Evolutionary conservation across 2,113 vertebrate species (phyloP).

Genomic region (Toxotes chatareus): DNA sequence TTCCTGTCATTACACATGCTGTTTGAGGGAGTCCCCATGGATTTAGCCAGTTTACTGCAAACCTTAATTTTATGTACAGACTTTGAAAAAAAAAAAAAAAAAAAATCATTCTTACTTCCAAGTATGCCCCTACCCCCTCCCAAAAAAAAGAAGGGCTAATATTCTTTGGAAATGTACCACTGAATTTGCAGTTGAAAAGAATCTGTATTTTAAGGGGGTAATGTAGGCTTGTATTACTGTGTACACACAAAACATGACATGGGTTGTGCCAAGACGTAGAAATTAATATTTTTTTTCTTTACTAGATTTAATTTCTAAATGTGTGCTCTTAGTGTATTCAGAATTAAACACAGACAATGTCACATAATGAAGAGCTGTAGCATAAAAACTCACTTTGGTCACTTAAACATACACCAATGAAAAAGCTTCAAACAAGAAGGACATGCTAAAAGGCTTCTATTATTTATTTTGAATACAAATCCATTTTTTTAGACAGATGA

Average conservation of each 20-base stretch:
- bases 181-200: constrained; percentile 47
- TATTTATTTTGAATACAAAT: constrained; percentile 52
- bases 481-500: constrained; percentile 60
- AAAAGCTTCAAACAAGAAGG: not conserved
- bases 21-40: constrained; percentile 90
- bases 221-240: constrained; percentile 12
- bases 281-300: not conserved
- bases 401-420: not conserved
- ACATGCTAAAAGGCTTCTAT: not conserved
- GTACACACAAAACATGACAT: not conserved
- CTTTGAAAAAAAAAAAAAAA: constrained; percentile 69
- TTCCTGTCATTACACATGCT: constrained; percentile 91
- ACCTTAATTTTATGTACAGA: constrained; percentile 84
- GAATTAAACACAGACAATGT: not conserved
- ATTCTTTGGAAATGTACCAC: constrained; percentile 29
- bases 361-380: not conserved
- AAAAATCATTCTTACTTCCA: constrained; percentile 53
- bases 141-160: not conserved
- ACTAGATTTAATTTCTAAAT: not conserved
- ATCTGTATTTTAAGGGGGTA: constrained; percentile 14
- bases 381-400: not conserved
- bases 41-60: constrained; percentile 87
- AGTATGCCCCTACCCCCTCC: constrained; percentile 4
- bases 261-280: not conserved
- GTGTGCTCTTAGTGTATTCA: not conserved